These are phyloP conservation scores for Lysiphlebus fabarum DNA, from an alignment of 1,140 invertebrate species.

Conservation along the genomic window DNA sequence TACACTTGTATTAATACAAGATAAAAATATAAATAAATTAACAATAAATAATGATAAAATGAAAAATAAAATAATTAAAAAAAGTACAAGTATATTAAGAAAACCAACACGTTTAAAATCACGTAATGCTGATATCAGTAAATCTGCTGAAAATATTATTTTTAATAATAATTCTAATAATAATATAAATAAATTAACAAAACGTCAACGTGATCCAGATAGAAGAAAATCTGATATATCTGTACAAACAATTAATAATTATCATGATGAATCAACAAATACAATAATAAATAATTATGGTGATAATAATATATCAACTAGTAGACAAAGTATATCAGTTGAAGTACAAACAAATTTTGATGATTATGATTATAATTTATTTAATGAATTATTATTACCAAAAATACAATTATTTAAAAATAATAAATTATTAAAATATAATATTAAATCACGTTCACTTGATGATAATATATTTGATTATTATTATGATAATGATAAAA, in stretches of 20 bases:
- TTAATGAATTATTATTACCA: slow-evolving; percentile 14
- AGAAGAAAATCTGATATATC: slow-evolving; percentile 49
- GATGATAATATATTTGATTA: slow-evolving; percentile 15
- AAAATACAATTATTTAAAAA: slow-evolving; percentile 22
- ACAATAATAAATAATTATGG: slow-evolving; percentile 40
- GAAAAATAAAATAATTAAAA: slow-evolving; percentile 16
- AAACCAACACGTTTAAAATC: slow-evolving; percentile 42
- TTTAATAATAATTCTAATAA: too few relatives aligned
- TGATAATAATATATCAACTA: slow-evolving; percentile 37
- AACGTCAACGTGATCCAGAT: slow-evolving; percentile 40
- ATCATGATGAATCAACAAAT: slow-evolving; percentile 47
- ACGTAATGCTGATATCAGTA: slow-evolving; percentile 41
- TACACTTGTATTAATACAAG: too few relatives aligned
- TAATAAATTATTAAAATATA: too few relatives aligned
- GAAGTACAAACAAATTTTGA: slow-evolving; percentile 50
- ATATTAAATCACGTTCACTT: slow-evolving; percentile 24
- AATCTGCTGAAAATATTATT: slow-evolving; percentile 42
- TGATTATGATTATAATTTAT: slow-evolving; percentile 23
- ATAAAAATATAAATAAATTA: neutral
- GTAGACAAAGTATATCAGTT: slow-evolving; percentile 44
- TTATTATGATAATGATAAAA: neutral
- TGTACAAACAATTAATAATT: slow-evolving; percentile 34
- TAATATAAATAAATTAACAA: slow-evolving; percentile 27
- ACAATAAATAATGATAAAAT: too few relatives aligned
- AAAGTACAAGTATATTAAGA: slow-evolving; percentile 31